These are phyloP conservation scores for Panthera uncia DNA, from an alignment of 2,113 vertebrate genomes.

Conservation along the genomic window DNA sequence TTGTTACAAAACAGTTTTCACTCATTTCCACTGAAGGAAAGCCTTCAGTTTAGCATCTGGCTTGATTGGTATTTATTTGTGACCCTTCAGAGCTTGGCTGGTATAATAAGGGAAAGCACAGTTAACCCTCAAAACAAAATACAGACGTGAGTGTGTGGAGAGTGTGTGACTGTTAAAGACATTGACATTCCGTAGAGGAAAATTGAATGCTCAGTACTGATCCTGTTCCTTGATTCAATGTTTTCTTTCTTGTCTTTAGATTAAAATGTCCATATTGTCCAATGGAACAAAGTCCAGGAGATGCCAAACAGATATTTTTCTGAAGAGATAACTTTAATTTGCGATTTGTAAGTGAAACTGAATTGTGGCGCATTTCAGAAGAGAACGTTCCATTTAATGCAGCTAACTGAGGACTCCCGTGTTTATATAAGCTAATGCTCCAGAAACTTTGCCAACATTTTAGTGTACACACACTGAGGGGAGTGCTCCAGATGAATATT, in stretches of 20 bases:
- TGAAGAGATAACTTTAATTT: constrained; percentile 84
- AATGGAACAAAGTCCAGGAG: constrained; percentile 92
- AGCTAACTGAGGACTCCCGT: constrained; percentile 83
- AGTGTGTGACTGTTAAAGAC: background rate
- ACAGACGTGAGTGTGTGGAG: background rate
- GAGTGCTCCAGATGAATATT: constrained; percentile 82
- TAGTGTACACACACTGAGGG: constrained; percentile 79
- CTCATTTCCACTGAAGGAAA: background rate
- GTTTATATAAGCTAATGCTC: constrained; percentile 83
- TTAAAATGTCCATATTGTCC: constrained; percentile 94
- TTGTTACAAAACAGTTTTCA: background rate
- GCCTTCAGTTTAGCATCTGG: background rate
- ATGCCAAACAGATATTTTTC: constrained; percentile 94
- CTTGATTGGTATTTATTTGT: constrained; percentile 4
- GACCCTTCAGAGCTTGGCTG: background rate
- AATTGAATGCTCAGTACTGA: background rate
- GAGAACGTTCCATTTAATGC: constrained; percentile 82
- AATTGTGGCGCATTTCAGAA: constrained; percentile 83
- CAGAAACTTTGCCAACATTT: constrained; percentile 83
- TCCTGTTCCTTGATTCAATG: background rate
- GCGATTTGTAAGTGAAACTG: constrained; percentile 84
- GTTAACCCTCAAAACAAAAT: background rate
- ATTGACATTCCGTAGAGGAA: background rate
- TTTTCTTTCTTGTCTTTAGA: constrained; percentile 82
- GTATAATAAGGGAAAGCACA: background rate